Evolutionary conservation across 2,113 vertebrate species (phyloP).

Genomic region (Ophiodon elongatus): DNA sequence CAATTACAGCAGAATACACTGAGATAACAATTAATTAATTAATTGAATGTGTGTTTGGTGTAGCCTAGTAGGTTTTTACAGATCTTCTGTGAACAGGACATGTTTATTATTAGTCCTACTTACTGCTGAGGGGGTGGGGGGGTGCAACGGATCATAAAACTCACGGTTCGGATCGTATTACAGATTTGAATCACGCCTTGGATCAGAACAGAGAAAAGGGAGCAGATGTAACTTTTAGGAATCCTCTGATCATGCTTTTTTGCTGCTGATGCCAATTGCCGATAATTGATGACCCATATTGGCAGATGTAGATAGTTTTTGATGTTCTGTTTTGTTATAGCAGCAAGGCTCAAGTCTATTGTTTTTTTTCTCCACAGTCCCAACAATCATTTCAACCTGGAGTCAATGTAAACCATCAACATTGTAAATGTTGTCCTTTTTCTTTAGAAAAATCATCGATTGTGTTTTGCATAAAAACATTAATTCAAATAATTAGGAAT

Average conservation of each 20-base stretch:
- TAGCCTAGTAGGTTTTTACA: not conserved
- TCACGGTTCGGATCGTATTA: no score
- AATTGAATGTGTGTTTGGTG: not conserved
- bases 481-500: no score
- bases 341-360: not conserved
- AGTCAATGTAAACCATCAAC: no score
- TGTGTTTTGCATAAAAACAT: no score
- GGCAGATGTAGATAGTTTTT: not conserved
- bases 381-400: no score
- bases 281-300: no score
- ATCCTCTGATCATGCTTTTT: not conserved
- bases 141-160: no score
- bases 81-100: not conserved
- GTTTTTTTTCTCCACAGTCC: no score
- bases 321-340: not conserved
- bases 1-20: conserved; percentile 4
- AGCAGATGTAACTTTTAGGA: not conserved
- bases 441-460: no score
- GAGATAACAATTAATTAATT: conserved; percentile 10
- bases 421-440: no score
- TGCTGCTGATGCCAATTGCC: not conserved
- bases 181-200: no score
- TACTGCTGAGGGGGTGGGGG: not conserved
- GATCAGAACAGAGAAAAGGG: not conserved
- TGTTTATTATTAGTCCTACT: not conserved